phyloP scores from a whole-genome alignment of 2,888 invertebrate genomes.

The Erebia ligea region DNA sequence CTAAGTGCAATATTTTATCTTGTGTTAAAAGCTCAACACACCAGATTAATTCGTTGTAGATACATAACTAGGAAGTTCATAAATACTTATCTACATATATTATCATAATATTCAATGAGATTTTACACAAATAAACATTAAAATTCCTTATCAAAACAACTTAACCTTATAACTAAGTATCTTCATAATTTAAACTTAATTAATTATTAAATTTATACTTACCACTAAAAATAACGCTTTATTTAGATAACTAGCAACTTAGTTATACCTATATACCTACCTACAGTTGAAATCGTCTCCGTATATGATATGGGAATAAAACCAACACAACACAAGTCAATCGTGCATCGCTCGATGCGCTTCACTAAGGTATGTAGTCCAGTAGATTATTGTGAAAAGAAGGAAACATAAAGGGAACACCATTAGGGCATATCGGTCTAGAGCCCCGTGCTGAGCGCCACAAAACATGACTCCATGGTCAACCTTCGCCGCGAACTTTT shows the following conservation, averaged over 20 bases:
- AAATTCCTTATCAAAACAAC: constrained; percentile 2
- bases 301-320: constrained; percentile 25
- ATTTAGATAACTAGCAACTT: constrained; percentile 63
- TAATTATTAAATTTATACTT: constrained; percentile 25
- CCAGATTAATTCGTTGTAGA: background rate
- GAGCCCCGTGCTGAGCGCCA: constrained; percentile 83
- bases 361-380: constrained; percentile 85
- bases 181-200: constrained; percentile 21
- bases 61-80: background rate
- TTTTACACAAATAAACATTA: background rate
- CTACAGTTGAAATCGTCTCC: constrained; percentile 43
- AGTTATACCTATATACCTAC: constrained; percentile 54
- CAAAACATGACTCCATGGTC: constrained; percentile 84
- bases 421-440: constrained; percentile 84
- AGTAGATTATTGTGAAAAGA: constrained; percentile 83
- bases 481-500: constrained; percentile 67
- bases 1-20: no score
- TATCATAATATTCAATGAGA: background rate
- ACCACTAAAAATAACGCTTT: constrained; percentile 28
- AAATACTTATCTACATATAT: background rate
- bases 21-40: background rate
- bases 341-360: constrained; percentile 66
- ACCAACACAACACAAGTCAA: constrained; percentile 42
- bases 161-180: background rate
- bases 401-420: constrained; percentile 83